Base-by-base conservation (phyloP, 2,113 vertebrate species). In the Megaptera novaeangliae region DNA sequence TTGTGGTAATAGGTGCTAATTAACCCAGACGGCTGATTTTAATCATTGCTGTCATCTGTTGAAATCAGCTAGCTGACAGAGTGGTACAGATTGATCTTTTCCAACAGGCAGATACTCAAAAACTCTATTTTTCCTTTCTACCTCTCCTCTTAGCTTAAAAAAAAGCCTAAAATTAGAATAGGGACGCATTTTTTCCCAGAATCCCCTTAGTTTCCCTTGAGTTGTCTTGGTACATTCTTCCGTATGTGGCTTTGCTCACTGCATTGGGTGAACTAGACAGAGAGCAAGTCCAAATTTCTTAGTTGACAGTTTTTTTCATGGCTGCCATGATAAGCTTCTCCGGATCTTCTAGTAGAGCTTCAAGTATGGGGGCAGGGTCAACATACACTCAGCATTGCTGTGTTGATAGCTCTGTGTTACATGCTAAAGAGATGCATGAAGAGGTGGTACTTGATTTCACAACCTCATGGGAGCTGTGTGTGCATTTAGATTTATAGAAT, bases 21-120 rank as follows among this genome's bases (percentile, higher is more conserved):
- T 96, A 97, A 96, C 75, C 36, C 94, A 12, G 87, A 97, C 5
- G 34, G 95, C 83, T 97, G 96, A 97, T 96, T 97, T 97, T 97
- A 94, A 97, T 98, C 75, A 82, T 86, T 36, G 66, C 92, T 85
- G 69, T 97, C 95, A 94, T 98, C 96, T 95, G 85, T 91, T 97
- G 96, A 95, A 97, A 96, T 97, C 78, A 94, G 86, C 92, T 77
- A 66, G 92, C 72, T 92, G 66, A 92, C 52, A 39, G 46, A 94
- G 69, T 64, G 61, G 87, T 83, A 96, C 72, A 14, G 52, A 85
- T 92, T 96, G 90, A 91, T 96, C 86, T 91, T 96, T 97, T 95
- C 83, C 87, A 96, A 29, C 83, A 75, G 96, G 41, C 7, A 0
- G 23, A 77, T 75, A 46, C 49, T 93, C 87, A 96, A 46, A 46